Base-by-base conservation (phyloP, 1,140 invertebrate genomes). In the Cherax quadricarinatus region DNA sequence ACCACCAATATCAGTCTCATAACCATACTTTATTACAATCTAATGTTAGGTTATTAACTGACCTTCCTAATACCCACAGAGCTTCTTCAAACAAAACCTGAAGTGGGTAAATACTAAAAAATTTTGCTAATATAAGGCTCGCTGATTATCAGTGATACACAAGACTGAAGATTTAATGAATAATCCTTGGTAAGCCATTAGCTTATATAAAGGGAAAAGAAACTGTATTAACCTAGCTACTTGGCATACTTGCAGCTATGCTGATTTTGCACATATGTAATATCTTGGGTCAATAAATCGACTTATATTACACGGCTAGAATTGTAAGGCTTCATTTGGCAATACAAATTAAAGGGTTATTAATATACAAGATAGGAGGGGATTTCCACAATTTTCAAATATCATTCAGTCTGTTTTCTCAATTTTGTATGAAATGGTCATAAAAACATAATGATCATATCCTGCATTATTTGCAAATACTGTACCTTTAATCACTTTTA, bases 251-350 rank as follows among this genome's bases (percentile, higher is more conserved):
- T 75, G 70, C 30, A n/a, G n/a, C 70, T 75, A n/a, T 75, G 70
- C 21, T 21, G 30, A 41, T 75, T 75, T 30, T 75, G 70, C 24
- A 30, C 9, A 5, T 75, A 75, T 75, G 24, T 10, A 30, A 75
- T 7, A n/a, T 57, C 48, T 83, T 83, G 21, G 18, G 12, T 83
- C 30, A 24, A 30, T 83, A 14, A 60, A 57, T 48, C 51, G 57
- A 53, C 51, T 83, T 57, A 21, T 60, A 83, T 14, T 24, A 75
- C 12, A 48, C 51, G 75, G 70, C 62, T 51, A 75, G 66, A 70
- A 86, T n/a, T 86, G 85, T 86, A 86, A 86, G 85, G 85, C 85
- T 86, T 86, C 85, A 86, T 49, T 73, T 75, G 85, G 85, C 49
- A 86, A 73, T 51, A 83, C 24, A 86, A 86, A 75, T 86, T 41